Conservation (phyloP, 2,888 invertebrate species). For the Sphaerophoria rueppellii region DNA sequence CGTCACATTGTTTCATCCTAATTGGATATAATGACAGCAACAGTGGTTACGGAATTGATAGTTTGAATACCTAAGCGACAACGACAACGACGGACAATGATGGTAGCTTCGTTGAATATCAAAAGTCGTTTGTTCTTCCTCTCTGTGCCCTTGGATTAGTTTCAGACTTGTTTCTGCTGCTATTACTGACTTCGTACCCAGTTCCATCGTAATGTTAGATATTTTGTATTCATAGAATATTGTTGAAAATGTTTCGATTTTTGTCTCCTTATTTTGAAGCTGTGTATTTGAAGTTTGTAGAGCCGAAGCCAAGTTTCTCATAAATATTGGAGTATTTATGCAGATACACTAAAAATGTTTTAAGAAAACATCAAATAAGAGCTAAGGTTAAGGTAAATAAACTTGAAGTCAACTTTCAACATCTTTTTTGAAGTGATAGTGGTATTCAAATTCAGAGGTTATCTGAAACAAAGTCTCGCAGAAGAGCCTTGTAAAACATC, state of each 20-base stretch:
- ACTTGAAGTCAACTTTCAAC: slow-evolving; percentile 11
- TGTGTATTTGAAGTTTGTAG: slow-evolving; percentile 2
- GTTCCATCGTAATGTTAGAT: slow-evolving; percentile 15
- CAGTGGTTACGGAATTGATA: slow-evolving; percentile 49
- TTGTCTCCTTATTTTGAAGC: slow-evolving; percentile 35
- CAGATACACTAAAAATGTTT: neutral
- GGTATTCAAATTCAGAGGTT: slow-evolving; percentile 9
- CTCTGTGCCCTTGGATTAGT: slow-evolving; percentile 22
- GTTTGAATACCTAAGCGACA: slow-evolving; percentile 39
- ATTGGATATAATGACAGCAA: slow-evolving; percentile 72
- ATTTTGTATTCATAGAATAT: slow-evolving; percentile 39
- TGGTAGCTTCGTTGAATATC: slow-evolving; percentile 16
- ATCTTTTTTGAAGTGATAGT: slow-evolving; percentile 21
- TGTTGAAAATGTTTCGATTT: slow-evolving; percentile 34
- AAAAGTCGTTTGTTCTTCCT: slow-evolving; percentile 29
- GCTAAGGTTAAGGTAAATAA: slow-evolving; percentile 14
- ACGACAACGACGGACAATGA: neutral
- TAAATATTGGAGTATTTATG: slow-evolving; percentile 7
- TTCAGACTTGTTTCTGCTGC: slow-evolving; percentile 12
- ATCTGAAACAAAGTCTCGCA: slow-evolving; percentile 9
- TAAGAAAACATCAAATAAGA: slow-evolving; percentile 4
- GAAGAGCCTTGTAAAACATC: neutral
- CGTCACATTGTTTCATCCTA: slow-evolving; percentile 71
- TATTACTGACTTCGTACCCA: neutral
- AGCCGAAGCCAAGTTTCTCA: slow-evolving; percentile 21